These are phyloP conservation scores for Tragelaphus eurycerus DNA, from an alignment of 2,797 vertebrate genomes.

Conservation along the genomic window DNA sequence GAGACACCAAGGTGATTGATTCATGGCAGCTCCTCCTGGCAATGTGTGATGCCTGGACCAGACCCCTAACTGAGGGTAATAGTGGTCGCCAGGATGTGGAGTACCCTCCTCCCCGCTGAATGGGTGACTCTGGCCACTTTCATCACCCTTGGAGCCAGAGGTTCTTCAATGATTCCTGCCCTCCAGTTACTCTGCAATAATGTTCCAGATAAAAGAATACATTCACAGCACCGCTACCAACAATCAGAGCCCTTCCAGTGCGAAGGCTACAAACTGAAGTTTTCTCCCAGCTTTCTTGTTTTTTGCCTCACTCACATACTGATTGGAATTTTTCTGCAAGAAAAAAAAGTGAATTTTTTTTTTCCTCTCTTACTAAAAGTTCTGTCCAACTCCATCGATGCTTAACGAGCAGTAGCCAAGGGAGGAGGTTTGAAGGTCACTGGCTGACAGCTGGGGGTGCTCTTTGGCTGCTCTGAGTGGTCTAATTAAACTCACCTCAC, in stretches of 20 bases:
- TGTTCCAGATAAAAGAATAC: not conserved
- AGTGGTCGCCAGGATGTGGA: rapidly evolving
- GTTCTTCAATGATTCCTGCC: not conserved
- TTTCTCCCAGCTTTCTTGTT: not conserved
- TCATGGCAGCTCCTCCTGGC: not conserved
- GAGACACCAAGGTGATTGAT: not conserved
- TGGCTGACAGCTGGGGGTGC: not conserved
- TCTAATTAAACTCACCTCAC: not conserved
- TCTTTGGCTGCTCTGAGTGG: not conserved
- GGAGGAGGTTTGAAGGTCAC: not conserved
- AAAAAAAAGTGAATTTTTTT: not conserved
- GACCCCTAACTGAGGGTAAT: not conserved
- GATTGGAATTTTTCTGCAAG: not conserved
- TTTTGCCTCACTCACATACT: not conserved
- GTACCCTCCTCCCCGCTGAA: rapidly evolving
- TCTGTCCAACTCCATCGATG: not conserved
- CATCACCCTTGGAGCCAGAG: not conserved
- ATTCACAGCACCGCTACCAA: not conserved
- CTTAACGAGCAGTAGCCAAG: not conserved
- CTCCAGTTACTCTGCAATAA: not conserved
- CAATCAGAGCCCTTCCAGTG: not conserved
- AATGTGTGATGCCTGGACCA: not conserved
- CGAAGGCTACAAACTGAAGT: not conserved
- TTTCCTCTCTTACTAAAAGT: not conserved
- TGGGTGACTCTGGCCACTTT: not conserved